These are phyloP conservation scores for Nannobrachium achirus DNA, from an alignment of 2,113 vertebrate species.

Conservation along the genomic window DNA sequence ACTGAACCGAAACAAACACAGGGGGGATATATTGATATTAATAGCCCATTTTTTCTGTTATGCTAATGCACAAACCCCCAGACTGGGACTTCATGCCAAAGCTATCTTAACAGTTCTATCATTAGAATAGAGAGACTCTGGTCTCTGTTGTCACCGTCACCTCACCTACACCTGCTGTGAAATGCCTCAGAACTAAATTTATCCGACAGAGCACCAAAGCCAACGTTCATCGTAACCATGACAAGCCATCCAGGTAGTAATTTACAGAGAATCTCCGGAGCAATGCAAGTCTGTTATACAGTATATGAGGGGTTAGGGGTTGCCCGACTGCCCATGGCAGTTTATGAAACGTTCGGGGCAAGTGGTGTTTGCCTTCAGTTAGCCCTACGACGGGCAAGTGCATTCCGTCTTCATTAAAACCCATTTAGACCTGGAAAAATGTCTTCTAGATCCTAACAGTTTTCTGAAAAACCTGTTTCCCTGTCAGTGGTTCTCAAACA, in stretches of 20 bases:
- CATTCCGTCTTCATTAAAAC: too few relatives aligned
- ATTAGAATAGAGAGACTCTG: conserved; percentile 2
- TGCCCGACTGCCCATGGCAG: too few relatives aligned
- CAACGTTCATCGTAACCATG: conserved; percentile 65
- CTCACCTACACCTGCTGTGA: conserved; percentile 51
- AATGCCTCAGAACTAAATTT: conserved; percentile 58
- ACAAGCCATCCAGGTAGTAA: conserved; percentile 68
- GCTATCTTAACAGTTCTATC: neutral
- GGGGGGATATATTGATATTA: neutral
- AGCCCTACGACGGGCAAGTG: too few relatives aligned
- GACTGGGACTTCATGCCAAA: neutral
- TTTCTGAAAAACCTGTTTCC: too few relatives aligned
- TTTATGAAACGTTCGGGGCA: too few relatives aligned
- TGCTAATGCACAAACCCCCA: neutral
- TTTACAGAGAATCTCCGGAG: conserved; percentile 51
- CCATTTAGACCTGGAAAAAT: too few relatives aligned
- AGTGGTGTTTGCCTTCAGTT: too few relatives aligned
- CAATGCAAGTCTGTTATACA: conserved; percentile 40
- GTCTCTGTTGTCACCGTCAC: conserved; percentile 35
- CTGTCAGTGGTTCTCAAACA: too few relatives aligned
- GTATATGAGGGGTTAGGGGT: too few relatives aligned
- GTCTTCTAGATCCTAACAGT: too few relatives aligned
- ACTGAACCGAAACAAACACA: neutral
- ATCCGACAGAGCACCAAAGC: conserved; percentile 55
- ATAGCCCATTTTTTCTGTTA: neutral